Conservation (phyloP, 1,140 invertebrate species). For the Apolygus lucorum region DNA sequence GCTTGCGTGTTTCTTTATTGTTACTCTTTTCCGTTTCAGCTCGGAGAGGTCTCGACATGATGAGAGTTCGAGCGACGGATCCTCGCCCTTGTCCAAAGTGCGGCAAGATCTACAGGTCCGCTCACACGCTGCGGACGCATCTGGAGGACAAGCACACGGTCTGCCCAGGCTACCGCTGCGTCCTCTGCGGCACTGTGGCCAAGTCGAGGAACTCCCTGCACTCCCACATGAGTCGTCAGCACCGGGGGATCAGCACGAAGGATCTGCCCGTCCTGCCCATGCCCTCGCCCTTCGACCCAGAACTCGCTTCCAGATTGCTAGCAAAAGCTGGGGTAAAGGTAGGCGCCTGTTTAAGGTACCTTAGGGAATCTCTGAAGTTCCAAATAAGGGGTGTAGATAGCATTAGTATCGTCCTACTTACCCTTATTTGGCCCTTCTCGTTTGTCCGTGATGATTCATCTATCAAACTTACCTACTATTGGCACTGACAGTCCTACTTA, state of each 20-base stretch:
- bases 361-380: too few relatives aligned
- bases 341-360: too few relatives aligned
- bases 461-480: too few relatives aligned
- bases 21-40: conserved; percentile 45
- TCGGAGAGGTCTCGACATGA: conserved; percentile 67
- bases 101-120: conserved; percentile 84
- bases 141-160: conserved; percentile 86
- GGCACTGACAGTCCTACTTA: too few relatives aligned
- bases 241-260: conserved; percentile 84
- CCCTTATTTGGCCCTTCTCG: too few relatives aligned
- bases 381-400: too few relatives aligned
- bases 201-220: conserved; percentile 83
- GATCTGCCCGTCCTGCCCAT: conserved; percentile 81
- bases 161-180: conserved; percentile 83
- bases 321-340: conserved; percentile 82
- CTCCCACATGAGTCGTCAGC: conserved; percentile 86
- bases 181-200: conserved; percentile 82
- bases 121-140: conserved; percentile 79
- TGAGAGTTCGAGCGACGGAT: conserved; percentile 79
- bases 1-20: too few relatives aligned
- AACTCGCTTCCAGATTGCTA: conserved; percentile 65
- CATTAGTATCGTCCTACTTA: too few relatives aligned
- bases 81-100: conserved; percentile 84
- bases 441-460: too few relatives aligned
- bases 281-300: conserved; percentile 82